Base-by-base conservation (phyloP, 2,888 invertebrate species). In the Macaria liturata region DNA sequence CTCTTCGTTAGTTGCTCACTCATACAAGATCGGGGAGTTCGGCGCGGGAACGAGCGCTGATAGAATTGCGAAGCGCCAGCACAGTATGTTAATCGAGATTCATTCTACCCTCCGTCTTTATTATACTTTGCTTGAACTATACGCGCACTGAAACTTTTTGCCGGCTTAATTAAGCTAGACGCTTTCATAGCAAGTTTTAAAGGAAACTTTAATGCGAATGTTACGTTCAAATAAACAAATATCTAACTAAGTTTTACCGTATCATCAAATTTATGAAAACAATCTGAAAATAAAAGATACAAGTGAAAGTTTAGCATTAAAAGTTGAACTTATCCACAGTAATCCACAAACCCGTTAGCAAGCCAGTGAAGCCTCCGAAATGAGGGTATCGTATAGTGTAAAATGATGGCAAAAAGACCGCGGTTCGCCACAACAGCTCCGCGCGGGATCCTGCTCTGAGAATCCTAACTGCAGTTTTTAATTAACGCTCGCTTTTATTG, bases 1-100 rank as follows among this genome's bases (percentile, higher is more conserved):
- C 76, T 83, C 86, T 86, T 88, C 83, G 84, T 89, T 90, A 86
- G 84, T 83, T 84, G 83, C 82, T 85, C 84, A 80, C 82, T 84
- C 81, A 72, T 77, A 83, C 80, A 72, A 72, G 72, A 78, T 76
- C 74, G 74, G 78, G 49, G 57, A 51, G 20, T 51, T 46, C 32
- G 44, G 43, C 58, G 58, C 64, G 66, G 70, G 57, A 63, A 57
- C 51, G 65, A 61, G 61, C 66, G 51, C 47, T 65, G 57, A 67
- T 68, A 64, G 66, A 65, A 68, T 61, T 53, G 68, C 68, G 67
- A 53, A 62, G 47, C 59, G 34, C 54, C 54, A 9, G 49, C 40
- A 40, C 32, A 69, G 67, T 72, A 71, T 74, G 70, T 65, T 74
- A 81, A 78, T 81, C 71, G 65, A 61, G 65, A 64, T 61, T 58